Evolutionary conservation across 2,888 invertebrate species (phyloP), one percentile per base, ranked within the genome.

Genomic region (Melikaiella ostensackeni): DNA sequence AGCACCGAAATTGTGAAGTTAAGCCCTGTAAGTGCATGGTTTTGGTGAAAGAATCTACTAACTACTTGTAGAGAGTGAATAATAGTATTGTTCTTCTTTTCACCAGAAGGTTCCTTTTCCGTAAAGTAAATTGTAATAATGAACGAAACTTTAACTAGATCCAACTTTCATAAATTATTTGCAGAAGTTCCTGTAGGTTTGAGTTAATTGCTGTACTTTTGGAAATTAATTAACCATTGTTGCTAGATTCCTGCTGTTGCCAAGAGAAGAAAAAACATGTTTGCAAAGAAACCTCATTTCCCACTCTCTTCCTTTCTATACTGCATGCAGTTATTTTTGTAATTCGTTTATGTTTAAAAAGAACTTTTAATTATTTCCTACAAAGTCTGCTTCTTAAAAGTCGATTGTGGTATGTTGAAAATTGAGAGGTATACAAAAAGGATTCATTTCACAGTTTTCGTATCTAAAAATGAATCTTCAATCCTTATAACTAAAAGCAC

Each of bases 131-230:
- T 24, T 59, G 59, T 59, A 27, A 27, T 59, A 24, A 59, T 59
- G 27, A 59, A 27, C 27, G 24, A 27, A 27, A 59, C 27, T 27
- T 55, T 21, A 55, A n/a, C n/a, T 8, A 11, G 55, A 9, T 21
- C 11, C 27, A 59, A 59, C 27, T 59, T 59, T 16, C 59, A 2
- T 27, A 16, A 59, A 59, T 59, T 59, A 27, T 27, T 59, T 59
- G 5, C 27, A 27, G 6, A 16, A 59, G 59, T 59, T 59, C 27
- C 0, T 59, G 59, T 16, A 27, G 59, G 59, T 59, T 59, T 16
- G 27, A 59, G 59, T 27, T 59, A 59, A 59, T 59, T 59, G 27
- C 27, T 27, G 59, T 59, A 59, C 13, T 59, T 59, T 59, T 27
- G 59, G 6, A 59, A 24, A 59, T 59, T 27, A 27, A 59, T 59